Base-by-base conservation (phyloP, 2,797 vertebrate genomes). In the Rhinella marina region DNA sequence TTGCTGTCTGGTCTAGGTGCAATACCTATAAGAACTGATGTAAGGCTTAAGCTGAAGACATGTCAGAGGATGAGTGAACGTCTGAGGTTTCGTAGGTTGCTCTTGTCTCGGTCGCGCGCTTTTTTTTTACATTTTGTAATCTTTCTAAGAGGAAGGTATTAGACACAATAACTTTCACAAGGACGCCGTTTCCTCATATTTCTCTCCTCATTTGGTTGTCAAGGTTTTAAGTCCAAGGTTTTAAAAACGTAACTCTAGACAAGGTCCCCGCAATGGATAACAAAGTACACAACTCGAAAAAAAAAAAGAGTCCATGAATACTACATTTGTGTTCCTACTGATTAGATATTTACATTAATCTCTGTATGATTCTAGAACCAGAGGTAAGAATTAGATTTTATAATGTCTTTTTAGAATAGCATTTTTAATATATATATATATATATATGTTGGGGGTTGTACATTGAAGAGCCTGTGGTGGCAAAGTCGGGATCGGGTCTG, bases 181-280 rank as follows among this genome's bases (percentile, higher is more conserved):
- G 94, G 95, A 95, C 95, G 95, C 90, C 91, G 94, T 95, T 95
- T 90, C 93, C 92, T 91, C 94, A 94, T 93, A 92, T 92, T 93
- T 94, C 75, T 77, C 93, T 94, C 91, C 92, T 94, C 91, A 87
- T 89, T 92, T 94, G 92, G 94, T 93, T n/a, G 84, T 95, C 94
- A 95, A 95, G 94, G 95, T 95, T 96, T 95, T 94, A 91, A 93
- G 94, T 94, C 92, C 95, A 96, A 95, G 94, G 94, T 93, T 94
- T 94, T 93, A 94, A 94, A 95, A 94, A 95, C 84, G 84, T 66
- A 77, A 78, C 73, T 88, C 11, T 85, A 94, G 93, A 94, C 94
- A 95, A 95, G 94, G 94, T 93, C 94, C 94, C 91, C 92, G 92
- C 61, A 92, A 91, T 93, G 94, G 94, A 94, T 94, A 94, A 95